phyloP scores from a whole-genome alignment of 2,113 vertebrate genomes.

The Tichodroma muraria region DNA sequence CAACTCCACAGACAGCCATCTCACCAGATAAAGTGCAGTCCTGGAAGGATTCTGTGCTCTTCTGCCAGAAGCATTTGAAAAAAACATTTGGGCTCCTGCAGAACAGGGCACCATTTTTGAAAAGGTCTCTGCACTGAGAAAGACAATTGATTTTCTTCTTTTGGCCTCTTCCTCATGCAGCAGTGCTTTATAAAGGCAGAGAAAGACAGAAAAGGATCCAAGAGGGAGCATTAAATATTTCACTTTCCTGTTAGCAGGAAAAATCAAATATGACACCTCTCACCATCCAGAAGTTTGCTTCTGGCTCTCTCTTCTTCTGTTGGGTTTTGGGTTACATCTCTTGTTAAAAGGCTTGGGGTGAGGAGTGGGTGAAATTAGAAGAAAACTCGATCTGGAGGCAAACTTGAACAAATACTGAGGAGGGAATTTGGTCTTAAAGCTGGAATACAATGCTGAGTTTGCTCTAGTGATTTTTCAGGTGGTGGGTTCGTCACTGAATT shows the following conservation, averaged over 20 bases:
- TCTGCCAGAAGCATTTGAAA: slow-evolving; percentile 23
- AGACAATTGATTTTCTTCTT: slow-evolving; percentile 28
- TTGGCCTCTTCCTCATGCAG: background rate
- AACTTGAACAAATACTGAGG: background rate
- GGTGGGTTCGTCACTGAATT: background rate
- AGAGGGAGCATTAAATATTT: background rate
- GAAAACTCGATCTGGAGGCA: background rate
- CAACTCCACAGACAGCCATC: background rate
- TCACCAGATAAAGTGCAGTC: background rate
- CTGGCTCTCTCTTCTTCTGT: background rate
- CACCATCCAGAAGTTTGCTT: background rate
- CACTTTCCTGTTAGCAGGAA: background rate
- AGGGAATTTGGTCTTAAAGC: background rate
- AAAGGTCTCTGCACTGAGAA: background rate
- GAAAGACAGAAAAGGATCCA: background rate
- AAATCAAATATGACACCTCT: slow-evolving; percentile 8
- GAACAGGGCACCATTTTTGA: background rate
- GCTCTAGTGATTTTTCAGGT: background rate
- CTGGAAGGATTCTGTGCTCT: background rate
- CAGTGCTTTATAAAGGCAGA: background rate
- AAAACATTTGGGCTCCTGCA: background rate
- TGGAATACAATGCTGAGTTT: background rate
- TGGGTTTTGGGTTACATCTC: background rate
- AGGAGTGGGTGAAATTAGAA: background rate
- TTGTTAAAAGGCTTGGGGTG: background rate